Base-by-base conservation (phyloP, 2,888 invertebrate genomes). In the Cataglyphis rosenhaueri region DNA sequence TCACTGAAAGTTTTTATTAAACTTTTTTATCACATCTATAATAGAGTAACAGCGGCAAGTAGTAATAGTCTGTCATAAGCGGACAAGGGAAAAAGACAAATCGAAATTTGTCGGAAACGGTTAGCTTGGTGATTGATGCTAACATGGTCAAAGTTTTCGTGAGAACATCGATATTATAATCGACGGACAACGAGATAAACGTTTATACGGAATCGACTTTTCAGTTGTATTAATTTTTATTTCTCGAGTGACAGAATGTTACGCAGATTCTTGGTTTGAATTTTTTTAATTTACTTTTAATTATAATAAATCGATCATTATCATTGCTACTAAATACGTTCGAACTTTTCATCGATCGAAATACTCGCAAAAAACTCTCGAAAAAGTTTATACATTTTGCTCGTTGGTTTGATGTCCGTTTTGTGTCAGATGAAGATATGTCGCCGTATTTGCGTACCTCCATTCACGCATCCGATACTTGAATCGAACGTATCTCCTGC, bases 91-190 rank as follows among this genome's bases (percentile, higher is more conserved):
- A 59, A 78, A 29, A 2, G 29, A 8, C 32, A 35, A 15, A 44
- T 78, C 70, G 44, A 71, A 79, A 79, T 79, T 35, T 35, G 5
- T 70, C 70, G 70, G 44, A 70, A 57, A 59, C 21, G 12, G 44
- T 70, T 68, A 68, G 21, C 29, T 15, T 57, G 41, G 32, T 5
- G 59, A 32, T 70, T 32, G 21, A 38, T 10, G 9, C 38, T 8
- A 10, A 38, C 38, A 10, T 38, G 38, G 10, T 10, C 57, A 29
- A 55, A 15, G 29, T 57, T 66, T 12, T 18, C 41, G 66, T 41
- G 29, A 68, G 29, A 21, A 66, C 10, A 18, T 66, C 64, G 29
- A 38, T 12, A 65, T 55, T 15, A 10, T 32, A 38, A 9, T 71
- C 18, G 21, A 38, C 10, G 29, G 35, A 65, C 48, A 18, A 25